Conservation (phyloP, 2,888 invertebrate species). For the Automeris io region DNA sequence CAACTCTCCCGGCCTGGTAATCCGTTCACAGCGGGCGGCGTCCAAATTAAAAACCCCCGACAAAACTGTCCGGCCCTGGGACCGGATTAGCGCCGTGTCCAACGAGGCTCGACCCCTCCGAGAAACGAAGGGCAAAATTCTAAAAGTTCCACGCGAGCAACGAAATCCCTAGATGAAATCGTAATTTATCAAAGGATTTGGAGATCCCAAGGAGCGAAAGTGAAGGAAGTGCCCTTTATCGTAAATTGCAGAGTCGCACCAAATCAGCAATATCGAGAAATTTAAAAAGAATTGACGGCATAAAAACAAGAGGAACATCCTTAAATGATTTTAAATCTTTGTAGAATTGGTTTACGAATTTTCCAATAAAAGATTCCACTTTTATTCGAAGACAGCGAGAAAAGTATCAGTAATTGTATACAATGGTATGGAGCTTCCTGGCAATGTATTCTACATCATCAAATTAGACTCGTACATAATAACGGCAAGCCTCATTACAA, state of each 20-base stretch:
- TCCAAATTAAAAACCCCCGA: constrained; percentile 70
- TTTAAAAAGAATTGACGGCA: constrained; percentile 24
- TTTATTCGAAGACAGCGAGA: not conserved
- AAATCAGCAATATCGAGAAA: constrained; percentile 35
- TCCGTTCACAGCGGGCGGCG: constrained; percentile 71
- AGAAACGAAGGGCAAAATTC: constrained; percentile 48
- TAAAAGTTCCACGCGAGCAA: constrained; percentile 53
- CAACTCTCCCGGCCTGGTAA: constrained; percentile 57
- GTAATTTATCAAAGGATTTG: constrained; percentile 76
- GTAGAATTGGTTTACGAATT: not conserved
- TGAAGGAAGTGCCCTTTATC: constrained; percentile 57
- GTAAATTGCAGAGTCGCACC: constrained; percentile 44
- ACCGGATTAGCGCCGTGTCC: constrained; percentile 59
- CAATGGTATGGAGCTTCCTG: not conserved
- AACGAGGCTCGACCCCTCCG: constrained; percentile 27
- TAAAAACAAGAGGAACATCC: constrained; percentile 19
- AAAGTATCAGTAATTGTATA: not conserved
- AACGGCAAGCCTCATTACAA: constrained; percentile 25
- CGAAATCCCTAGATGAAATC: constrained; percentile 69
- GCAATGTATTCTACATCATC: constrained; percentile 3
- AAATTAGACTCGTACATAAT: constrained; percentile 29
- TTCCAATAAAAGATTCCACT: not conserved
- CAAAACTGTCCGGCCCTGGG: constrained; percentile 48
- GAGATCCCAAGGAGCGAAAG: constrained; percentile 51
- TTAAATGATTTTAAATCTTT: constrained; percentile 1